A percentile compares a stretch with the other conserved stretches of the same genome.
Conservation (phyloP, 2,888 invertebrate species). For the Zygaena filipendulae region DNA sequence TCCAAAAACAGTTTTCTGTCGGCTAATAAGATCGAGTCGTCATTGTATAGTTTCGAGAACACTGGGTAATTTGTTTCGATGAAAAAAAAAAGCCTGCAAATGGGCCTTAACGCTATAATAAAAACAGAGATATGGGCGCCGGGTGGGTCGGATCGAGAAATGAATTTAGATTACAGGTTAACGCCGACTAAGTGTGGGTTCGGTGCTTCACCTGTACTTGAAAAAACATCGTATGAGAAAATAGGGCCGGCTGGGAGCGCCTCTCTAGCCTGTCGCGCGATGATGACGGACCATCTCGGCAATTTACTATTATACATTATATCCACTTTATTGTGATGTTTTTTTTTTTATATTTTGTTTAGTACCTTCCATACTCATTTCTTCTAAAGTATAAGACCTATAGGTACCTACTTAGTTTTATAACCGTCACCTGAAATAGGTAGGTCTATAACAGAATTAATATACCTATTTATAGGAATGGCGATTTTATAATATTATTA, state of each 20-base stretch:
- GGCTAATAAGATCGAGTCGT: constrained; percentile 51
- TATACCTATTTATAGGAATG: no score
- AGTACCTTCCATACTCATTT: no score
- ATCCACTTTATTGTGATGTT: no score
- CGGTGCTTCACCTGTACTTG: constrained; percentile 54
- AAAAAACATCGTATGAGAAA: constrained; percentile 33
- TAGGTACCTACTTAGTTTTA: no score
- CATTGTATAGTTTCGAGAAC: constrained; percentile 32
- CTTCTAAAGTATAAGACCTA: no score
- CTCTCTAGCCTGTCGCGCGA: constrained; percentile 32
- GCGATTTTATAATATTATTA: no score
- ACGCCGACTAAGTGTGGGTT: constrained; percentile 66
- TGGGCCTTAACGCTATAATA: constrained; percentile 63
- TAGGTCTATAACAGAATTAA: no score
- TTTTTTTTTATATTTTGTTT: no score
- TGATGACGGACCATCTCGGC: constrained; percentile 32
- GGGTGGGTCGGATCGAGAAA: constrained; percentile 65
- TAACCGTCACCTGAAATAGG: no score
- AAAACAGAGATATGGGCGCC: constrained; percentile 59
- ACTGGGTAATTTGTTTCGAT: constrained; percentile 63
- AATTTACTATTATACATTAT: no score
- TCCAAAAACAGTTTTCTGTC: no score
- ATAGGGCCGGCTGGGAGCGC: constrained; percentile 12
- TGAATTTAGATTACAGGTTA: constrained; percentile 70
- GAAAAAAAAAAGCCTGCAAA: constrained; percentile 64